Conservation (phyloP, 2,888 invertebrate species). For the Scaptodrosophila latifasciaeformis region DNA sequence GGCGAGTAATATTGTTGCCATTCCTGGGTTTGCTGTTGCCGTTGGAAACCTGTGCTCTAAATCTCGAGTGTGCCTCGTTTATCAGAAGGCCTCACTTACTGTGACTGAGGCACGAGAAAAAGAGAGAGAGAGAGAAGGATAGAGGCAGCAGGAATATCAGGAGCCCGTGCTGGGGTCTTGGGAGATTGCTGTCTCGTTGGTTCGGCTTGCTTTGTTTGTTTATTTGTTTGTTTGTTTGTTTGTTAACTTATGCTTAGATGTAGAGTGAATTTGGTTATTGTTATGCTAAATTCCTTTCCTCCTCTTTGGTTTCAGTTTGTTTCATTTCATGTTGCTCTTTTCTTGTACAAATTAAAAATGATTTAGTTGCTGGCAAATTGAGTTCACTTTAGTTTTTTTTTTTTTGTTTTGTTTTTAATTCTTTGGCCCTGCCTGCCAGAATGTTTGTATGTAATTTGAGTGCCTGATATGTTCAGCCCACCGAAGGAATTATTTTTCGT, state of each 20-base stretch:
- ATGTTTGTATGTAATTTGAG: conserved; percentile 57
- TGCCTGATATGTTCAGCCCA: conserved; percentile 58
- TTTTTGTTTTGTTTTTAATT: conserved; percentile 22
- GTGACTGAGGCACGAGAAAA: not conserved
- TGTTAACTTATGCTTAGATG: conserved; percentile 39
- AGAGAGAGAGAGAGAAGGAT: not conserved
- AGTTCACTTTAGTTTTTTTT: conserved; percentile 49
- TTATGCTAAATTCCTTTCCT: conserved; percentile 5
- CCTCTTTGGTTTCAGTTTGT: conserved; percentile 6
- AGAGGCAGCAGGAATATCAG: not conserved
- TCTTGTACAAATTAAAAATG: conserved; percentile 66
- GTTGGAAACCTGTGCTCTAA: no score
- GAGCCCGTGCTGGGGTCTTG: not conserved
- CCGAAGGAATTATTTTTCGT: no score
- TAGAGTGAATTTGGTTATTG: conserved; percentile 41
- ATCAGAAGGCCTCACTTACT: not conserved
- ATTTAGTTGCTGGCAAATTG: conserved; percentile 65
- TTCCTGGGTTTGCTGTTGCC: not conserved
- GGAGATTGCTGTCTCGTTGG: not conserved
- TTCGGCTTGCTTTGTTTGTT: not conserved
- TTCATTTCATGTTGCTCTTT: conserved; percentile 12
- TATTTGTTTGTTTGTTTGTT: conserved; percentile 21
- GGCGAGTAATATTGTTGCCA: not conserved
- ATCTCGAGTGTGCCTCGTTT: no score
- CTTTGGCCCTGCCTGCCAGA: no score